phyloP scores from a whole-genome alignment of 2,888 invertebrate species.

The Gryllus longicercus region DNA sequence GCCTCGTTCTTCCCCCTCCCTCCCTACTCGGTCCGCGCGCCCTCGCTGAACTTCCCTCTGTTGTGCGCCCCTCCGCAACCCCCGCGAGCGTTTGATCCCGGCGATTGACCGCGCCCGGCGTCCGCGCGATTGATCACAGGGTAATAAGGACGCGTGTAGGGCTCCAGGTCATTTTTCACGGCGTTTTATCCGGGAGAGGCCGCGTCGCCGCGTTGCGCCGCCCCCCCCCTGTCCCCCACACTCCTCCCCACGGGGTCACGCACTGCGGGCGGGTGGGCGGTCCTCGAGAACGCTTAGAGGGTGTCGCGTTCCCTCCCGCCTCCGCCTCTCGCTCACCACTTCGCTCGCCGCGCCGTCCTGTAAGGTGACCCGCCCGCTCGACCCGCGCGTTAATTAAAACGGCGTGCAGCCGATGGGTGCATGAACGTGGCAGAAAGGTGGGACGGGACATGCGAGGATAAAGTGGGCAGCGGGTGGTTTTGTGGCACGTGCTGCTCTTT shows the following conservation, averaged over 20 bases:
- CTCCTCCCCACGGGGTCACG: too few species aligned
- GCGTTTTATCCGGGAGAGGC: conserved; percentile 3
- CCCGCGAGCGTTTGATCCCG: not conserved
- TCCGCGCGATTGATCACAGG: conserved; percentile 1
- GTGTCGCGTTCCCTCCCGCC: not conserved
- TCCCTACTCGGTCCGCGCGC: not conserved
- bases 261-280: not conserved
- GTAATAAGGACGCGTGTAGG: conserved; percentile 17
- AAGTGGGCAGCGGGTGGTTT: too few species aligned
- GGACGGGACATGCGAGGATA: too few species aligned
- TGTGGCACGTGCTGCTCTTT: too few species aligned
- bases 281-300: not conserved
- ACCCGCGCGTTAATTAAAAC: too few species aligned
- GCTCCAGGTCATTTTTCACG: not conserved
- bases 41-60: not conserved
- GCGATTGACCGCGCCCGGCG: not conserved
- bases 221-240: not conserved
- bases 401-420: too few species aligned
- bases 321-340: too few species aligned
- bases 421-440: too few species aligned
- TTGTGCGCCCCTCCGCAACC: not conserved
- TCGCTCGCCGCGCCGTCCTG: too few species aligned
- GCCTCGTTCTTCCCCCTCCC: not conserved
- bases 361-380: too few species aligned
- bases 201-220: not conserved